Conservation (phyloP, 2,113 vertebrate species). For the Poeciliopsis prolifica region DNA sequence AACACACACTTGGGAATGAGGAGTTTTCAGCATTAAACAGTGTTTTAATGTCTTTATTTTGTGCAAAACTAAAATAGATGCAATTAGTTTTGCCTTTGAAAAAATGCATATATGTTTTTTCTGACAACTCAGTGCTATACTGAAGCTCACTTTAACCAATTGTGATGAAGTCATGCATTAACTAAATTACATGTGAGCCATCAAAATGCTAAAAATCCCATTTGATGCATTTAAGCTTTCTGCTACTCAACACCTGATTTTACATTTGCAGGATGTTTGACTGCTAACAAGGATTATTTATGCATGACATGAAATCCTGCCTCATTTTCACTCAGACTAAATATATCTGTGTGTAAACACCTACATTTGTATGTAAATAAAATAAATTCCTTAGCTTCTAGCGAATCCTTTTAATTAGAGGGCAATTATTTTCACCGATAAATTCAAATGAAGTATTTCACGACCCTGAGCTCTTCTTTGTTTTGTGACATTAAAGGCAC, state of each 20-base stretch:
- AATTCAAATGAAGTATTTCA: not conserved
- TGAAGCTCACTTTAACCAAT: not conserved
- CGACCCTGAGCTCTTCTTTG: not conserved
- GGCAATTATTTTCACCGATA: not conserved
- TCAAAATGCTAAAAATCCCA: not conserved
- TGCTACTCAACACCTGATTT: not conserved
- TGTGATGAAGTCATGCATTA: constrained; percentile 8
- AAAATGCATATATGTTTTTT: not conserved
- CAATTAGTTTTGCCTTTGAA: not conserved
- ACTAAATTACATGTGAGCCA: not conserved
- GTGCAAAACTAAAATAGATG: not conserved
- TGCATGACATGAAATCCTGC: constrained; percentile 2
- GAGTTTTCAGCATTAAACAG: not conserved
- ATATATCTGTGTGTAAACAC: not conserved
- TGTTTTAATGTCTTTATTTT: not conserved
- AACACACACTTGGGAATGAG: not conserved
- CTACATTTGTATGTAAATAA: not conserved
- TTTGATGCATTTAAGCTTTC: not conserved
- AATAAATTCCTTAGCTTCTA: not conserved
- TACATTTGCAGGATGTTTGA: not conserved
- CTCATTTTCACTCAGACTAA: not conserved
- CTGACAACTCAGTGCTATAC: not conserved
- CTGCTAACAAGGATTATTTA: not conserved
- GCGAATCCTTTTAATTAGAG: not conserved
- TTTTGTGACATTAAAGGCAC: not conserved